Conservation (phyloP, 2,113 vertebrate species). For the Ophthalmolycus amberensis region DNA sequence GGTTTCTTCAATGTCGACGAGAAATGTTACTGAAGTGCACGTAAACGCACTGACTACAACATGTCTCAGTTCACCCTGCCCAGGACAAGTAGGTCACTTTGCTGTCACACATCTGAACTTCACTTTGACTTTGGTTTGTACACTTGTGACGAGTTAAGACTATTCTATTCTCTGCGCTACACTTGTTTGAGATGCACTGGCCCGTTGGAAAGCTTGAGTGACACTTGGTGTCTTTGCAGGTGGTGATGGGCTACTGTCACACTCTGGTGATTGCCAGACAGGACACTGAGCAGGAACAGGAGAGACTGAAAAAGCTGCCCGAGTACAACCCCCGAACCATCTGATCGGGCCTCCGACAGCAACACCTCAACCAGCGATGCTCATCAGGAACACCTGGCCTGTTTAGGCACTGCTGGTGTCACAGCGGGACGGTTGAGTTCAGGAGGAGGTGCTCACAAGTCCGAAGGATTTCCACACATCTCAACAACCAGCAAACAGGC, state of each 20-base stretch:
- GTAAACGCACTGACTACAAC: too few relatives aligned
- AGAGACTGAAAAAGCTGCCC: constrained; percentile 92
- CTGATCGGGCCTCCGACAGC: constrained; percentile 74
- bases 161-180: too few relatives aligned
- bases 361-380: constrained; percentile 58
- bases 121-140: too few relatives aligned
- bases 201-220: neutral
- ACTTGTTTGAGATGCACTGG: too few relatives aligned
- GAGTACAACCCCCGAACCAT: constrained; percentile 96
- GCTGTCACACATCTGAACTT: too few relatives aligned
- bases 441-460: constrained; percentile 25
- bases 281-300: constrained; percentile 88
- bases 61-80: too few relatives aligned
- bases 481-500: constrained; percentile 62
- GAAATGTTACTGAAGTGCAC: too few relatives aligned
- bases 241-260: constrained; percentile 94
- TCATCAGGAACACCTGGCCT: constrained; percentile 58
- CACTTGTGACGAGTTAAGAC: too few relatives aligned
- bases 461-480: constrained; percentile 56
- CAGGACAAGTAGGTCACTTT: too few relatives aligned
- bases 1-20: too few relatives aligned
- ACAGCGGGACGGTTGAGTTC: constrained; percentile 47
- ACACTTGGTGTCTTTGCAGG: constrained; percentile 79
- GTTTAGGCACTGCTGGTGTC: constrained; percentile 26
- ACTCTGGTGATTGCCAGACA: constrained; percentile 92